Evolutionary conservation across 2,113 vertebrate genomes (phyloP), one percentile per base, ranked within the genome.

Genomic region (Grallaria varia): DNA sequence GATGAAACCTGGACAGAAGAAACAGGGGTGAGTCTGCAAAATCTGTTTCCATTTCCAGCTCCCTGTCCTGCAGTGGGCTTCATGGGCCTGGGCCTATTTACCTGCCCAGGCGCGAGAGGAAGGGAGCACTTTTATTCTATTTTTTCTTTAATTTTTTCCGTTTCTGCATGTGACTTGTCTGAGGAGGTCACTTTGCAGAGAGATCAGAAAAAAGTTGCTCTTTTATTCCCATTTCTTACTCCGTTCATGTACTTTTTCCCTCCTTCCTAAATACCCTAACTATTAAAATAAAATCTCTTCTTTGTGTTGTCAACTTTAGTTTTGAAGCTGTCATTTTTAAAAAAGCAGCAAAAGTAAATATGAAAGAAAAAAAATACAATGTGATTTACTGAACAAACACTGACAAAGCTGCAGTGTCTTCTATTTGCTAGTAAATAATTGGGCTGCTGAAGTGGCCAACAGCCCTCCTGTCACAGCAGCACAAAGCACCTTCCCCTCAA

Each of bases 1-100:
- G 96, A 98, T 98, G 98, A 98, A 96, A 85, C 99, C 99, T 99
- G 86, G 47, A 66, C 76, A 89, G 75, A 90, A 95, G 77, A 93
- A 72, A 95, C 20, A 63, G 22, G 13, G 1, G 18, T 94, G 68
- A 96, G 8, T 23, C 15, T 33, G 22, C 37, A 78, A 50, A 76
- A 39, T 28, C 67, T 1, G 30, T 19, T 58, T 33, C 55, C 11
- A 55, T 21, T 83, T 42, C 69, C 47, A 58, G 35, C n/a, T 60
- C 39, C 63, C 44, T 64, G 6, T 12, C 35, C 64, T 62, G 79
- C 60, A 73, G 55, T 13, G 44, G 42, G 10, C 42, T 71, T 24
- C 53, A 22, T 0, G 5, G n/a, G 49, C 56, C 87, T 64, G 56
- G 56, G 33, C 5, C 0, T 23, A 19, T 22, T 53, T 22, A 86